Conservation (phyloP, 92 coral and sea anemone species). For the Heteractis magnifica region DNA sequence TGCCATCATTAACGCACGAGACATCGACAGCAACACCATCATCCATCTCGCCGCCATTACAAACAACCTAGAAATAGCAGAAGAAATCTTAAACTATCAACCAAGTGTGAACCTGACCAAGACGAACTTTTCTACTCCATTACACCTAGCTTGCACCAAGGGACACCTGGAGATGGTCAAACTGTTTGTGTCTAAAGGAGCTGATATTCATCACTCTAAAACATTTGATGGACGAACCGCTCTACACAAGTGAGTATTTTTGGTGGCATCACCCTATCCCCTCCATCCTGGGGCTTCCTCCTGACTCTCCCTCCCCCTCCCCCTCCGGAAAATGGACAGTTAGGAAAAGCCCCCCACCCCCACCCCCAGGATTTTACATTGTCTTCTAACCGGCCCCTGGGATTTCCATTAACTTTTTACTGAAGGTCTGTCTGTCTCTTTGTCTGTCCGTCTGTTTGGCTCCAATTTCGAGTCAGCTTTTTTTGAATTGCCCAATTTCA, state of each 20-base stretch:
- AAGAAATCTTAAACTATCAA: conserved; percentile 48
- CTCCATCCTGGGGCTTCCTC: not conserved
- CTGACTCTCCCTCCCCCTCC: too few relatives aligned
- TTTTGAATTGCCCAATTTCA: too few relatives aligned
- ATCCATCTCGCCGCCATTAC: conserved; percentile 61
- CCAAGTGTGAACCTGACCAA: conserved; percentile 47
- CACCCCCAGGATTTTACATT: too few relatives aligned
- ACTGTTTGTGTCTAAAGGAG: conserved; percentile 51
- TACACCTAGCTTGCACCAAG: conserved; percentile 58
- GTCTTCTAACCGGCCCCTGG: too few relatives aligned
- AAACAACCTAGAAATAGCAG: conserved; percentile 39
- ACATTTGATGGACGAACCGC: conserved; percentile 57
- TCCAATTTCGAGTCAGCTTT: too few relatives aligned
- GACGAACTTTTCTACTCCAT: conserved; percentile 40
- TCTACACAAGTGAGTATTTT: conserved; percentile 12
- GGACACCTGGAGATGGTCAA: conserved; percentile 58
- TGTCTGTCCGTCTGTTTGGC: too few relatives aligned
- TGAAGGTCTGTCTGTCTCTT: too few relatives aligned
- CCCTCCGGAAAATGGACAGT: too few relatives aligned
- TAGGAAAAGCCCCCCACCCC: too few relatives aligned
- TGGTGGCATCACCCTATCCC: not conserved
- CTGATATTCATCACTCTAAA: conserved; percentile 35
- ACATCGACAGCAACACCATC: conserved; percentile 58
- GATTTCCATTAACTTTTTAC: too few relatives aligned
- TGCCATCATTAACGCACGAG: conserved; percentile 18